Evolutionary conservation across 2,797 vertebrate species (phyloP).

Genomic region (Prunella strophiata): DNA sequence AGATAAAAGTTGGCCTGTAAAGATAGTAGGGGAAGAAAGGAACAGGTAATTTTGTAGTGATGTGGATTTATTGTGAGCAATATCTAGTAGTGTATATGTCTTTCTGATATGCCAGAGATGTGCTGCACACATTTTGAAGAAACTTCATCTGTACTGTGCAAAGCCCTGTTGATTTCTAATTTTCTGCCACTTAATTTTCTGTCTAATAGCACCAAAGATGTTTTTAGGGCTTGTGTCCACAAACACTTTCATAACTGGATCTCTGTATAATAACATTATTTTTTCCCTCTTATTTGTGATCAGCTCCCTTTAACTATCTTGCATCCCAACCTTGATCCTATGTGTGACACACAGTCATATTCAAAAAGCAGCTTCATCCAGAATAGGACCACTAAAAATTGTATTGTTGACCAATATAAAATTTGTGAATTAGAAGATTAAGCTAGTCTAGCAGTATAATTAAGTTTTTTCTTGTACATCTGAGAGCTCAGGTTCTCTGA

Average conservation of each 20-base stretch:
- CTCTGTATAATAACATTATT: neutral
- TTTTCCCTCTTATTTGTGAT: neutral
- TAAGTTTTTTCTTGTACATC: neutral
- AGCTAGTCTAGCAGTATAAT: neutral
- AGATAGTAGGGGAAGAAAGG: neutral
- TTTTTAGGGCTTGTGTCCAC: neutral
- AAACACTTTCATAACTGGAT: neutral
- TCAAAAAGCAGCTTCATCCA: neutral
- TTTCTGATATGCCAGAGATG: neutral
- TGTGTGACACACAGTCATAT: neutral
- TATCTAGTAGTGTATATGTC: neutral
- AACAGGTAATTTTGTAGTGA: neutral
- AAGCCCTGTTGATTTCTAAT: neutral
- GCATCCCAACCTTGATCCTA: neutral
- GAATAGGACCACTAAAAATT: neutral
- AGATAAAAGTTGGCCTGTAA: neutral
- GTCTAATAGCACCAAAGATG: neutral
- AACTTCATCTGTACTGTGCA: neutral
- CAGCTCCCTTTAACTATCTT: neutral
- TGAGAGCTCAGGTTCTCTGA: neutral
- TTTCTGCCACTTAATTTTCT: neutral
- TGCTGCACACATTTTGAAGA: neutral
- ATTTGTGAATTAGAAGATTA: neutral
- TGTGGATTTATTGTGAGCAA: neutral
- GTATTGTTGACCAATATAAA: neutral